Evolutionary conservation across 1,140 invertebrate genomes (phyloP), one percentile per base, ranked within the genome.

Genomic region (Scaptodrosophila lebanonensis): DNA sequence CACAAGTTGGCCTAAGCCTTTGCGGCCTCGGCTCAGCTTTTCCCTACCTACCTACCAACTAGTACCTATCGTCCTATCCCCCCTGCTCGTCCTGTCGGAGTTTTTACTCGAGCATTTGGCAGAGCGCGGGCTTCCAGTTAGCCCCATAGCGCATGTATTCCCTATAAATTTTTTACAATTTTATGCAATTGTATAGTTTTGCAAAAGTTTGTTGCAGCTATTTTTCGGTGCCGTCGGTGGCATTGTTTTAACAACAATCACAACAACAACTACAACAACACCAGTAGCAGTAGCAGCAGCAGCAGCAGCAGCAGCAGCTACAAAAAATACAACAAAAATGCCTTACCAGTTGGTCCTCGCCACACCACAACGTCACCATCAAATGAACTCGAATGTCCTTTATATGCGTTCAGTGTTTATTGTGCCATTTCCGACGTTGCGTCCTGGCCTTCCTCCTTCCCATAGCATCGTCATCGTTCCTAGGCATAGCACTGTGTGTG

Each of bases 81-180:
- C n/a, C 27, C 43, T 49, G 35, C 13, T 16, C 39, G 22, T 11
- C 25, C 35, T 43, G 38, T 59, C 43, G 35, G 22, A 32, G 29
- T 35, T 42, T 6, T 30, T 22, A 29, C 4, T 52, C 7, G 22
- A 47, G 57, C 35, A 32, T 40, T 54, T 63, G 59, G 36, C 44
- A 35, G 13, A 20, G 20, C 44, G 29, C 59, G 18, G 25, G 36
- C 45, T 43, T 44, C 38, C n/a, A n/a, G n/a, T n/a, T n/a, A n/a
- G n/a, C 57, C 70, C 70, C 38, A 45, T 45, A 71, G 71, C 72
- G 58, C 67, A 77, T 77, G 72, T 72, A 77, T 77, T 77, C 54
- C 73, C 72, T 77, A 77, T 77, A 77, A 79, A 77, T 77, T 77
- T 77, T 77, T 79, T 79, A 77, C 73, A 76, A 79, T 77, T 79